Evolutionary conservation across 1,140 invertebrate species (phyloP), one percentile per base, ranked within the genome.

Genomic region (Danaus melanippus): DNA sequence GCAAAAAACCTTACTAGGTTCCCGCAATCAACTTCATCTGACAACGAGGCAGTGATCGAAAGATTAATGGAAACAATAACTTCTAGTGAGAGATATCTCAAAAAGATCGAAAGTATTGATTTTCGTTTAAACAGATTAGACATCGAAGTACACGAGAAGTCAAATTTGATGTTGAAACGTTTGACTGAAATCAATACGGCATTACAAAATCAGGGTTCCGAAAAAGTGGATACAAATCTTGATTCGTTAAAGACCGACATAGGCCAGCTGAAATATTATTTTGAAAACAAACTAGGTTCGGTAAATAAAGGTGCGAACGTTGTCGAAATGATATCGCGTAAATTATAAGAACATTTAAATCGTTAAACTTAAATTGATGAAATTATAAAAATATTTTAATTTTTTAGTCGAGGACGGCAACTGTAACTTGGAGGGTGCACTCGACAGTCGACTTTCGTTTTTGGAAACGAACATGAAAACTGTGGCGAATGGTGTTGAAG

Each of bases 81-180:
- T 7, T 76, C 78, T 5, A 86, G 81, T 52, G 80, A 86, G 62
- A 83, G 76, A 58, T 83, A 83, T 63, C 59, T 86, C 10, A 83
- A 80, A 53, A 82, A 82, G 69, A 64, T 84, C 10, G 80, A 83
- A 15, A 77, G 74, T 45, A 80, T 86, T 12, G 83, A 86, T 49
- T 86, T 84, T 46, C 70, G 77, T 68, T 58, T 86, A 40, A 86
- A 84, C 44, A 68, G 83, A 43, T 53, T 86, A 32, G 81, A 86
- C 53, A 82, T 83, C 47, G 83, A 84, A 67, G 64, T 86, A 8
- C 83, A 86, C 44, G 81, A 86, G 46, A 86, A 84, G 64, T 76
- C 83, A 0, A 79, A 84, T 46, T 66, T 55, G 4, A 83, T 86
- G 50, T 46, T 83, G 21, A 84, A 83, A 52, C 68, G 71, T 12